Evolutionary conservation across 2,888 invertebrate species (phyloP).

Genomic region (Tiphia femorata): DNA sequence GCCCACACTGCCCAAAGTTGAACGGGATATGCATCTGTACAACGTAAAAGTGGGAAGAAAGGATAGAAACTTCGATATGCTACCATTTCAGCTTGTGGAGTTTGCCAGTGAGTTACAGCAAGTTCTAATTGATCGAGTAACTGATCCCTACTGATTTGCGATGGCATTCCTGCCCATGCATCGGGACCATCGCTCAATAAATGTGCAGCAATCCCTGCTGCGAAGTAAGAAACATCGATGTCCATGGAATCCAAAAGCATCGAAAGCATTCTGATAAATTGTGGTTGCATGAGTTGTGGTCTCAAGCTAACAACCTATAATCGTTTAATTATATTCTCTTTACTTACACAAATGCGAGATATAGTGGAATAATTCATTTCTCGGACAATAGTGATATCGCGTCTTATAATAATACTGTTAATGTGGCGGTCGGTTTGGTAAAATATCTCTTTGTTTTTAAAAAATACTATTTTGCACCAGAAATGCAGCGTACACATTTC

Average conservation of each 20-base stretch:
- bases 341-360: too few species aligned
- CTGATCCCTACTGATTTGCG: slow-evolving; percentile 49
- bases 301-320: slow-evolving; percentile 72
- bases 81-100: slow-evolving; percentile 82
- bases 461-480: too few species aligned
- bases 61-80: slow-evolving; percentile 80
- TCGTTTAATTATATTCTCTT: slow-evolving; percentile 2
- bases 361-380: too few species aligned
- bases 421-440: too few species aligned
- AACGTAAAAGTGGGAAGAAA: slow-evolving; percentile 76
- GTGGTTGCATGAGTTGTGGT: slow-evolving; percentile 71
- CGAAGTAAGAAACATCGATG: slow-evolving; percentile 80
- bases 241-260: slow-evolving; percentile 73
- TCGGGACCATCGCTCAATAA: slow-evolving; percentile 74
- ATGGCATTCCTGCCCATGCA: slow-evolving; percentile 69
- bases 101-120: slow-evolving; percentile 76
- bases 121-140: slow-evolving; percentile 66
- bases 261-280: slow-evolving; percentile 71
- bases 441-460: too few species aligned
- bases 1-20: slow-evolving; percentile 87
- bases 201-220: slow-evolving; percentile 81
- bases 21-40: slow-evolving; percentile 75
- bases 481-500: too few species aligned
- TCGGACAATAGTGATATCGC: too few species aligned
- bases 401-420: too few species aligned